A percentile compares a stretch with the other conserved stretches of the same genome.
phyloP scores from a whole-genome alignment of 1,140 invertebrate genomes.

The Ceratosolen solmsi region DNA sequence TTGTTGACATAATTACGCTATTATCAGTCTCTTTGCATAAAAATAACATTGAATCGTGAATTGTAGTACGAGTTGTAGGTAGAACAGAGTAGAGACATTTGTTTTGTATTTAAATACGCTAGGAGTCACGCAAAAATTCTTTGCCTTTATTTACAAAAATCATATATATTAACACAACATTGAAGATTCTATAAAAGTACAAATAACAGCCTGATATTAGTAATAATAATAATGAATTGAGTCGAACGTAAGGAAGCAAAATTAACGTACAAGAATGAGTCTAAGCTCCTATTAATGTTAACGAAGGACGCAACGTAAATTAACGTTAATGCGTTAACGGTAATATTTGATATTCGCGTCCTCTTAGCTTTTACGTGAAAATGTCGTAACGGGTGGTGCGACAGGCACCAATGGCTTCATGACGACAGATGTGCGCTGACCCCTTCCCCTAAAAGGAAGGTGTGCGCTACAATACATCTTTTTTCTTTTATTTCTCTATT shows the following conservation, averaged over 20 bases:
- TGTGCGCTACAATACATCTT: background rate
- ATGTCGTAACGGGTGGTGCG: conserved; percentile 9
- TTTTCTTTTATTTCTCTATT: too few relatives aligned
- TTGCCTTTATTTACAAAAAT: too few relatives aligned
- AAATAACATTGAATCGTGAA: background rate
- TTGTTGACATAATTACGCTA: background rate
- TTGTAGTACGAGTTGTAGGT: background rate
- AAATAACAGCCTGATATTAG: too few relatives aligned
- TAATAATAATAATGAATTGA: too few relatives aligned
- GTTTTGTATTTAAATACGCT: background rate
- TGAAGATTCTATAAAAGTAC: too few relatives aligned
- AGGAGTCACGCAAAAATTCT: background rate
- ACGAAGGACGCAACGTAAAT: background rate
- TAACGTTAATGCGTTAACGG: background rate
- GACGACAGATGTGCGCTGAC: background rate
- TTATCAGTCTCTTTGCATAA: background rate
- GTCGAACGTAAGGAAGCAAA: too few relatives aligned
- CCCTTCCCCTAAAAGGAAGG: background rate
- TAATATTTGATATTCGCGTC: conserved; percentile 25
- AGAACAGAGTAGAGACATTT: background rate
- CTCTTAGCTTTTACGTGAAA: background rate
- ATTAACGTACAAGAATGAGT: background rate
- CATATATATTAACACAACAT: too few relatives aligned
- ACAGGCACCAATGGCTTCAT: background rate
- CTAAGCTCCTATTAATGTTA: background rate